Conservation (phyloP, 2,797 vertebrate species). For the Gymnoscopelus braueri region DNA sequence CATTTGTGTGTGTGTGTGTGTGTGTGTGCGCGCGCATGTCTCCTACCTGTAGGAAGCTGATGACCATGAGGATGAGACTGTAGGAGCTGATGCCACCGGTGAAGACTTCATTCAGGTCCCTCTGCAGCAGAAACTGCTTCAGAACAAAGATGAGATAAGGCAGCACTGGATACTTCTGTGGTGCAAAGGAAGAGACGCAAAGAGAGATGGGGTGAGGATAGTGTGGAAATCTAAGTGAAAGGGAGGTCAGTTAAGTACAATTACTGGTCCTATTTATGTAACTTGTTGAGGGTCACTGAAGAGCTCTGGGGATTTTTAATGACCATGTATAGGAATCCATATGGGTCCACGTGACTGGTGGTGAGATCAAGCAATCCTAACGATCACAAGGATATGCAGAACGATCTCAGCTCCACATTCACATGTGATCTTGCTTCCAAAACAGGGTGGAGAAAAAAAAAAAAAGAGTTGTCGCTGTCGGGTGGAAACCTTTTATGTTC, state of each 20-base stretch:
- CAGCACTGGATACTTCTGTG: constrained; percentile 95
- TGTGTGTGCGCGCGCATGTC: not conserved
- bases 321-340: not conserved
- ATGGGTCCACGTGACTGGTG: not conserved
- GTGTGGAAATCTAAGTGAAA: too few relatives aligned
- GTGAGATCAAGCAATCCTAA: not conserved
- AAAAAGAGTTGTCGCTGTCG: too few relatives aligned
- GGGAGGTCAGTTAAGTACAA: not conserved
- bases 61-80: constrained; percentile 99
- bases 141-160: constrained; percentile 99
- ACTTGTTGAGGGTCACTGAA: not conserved
- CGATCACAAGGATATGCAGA: not conserved
- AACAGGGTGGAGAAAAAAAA: too few relatives aligned
- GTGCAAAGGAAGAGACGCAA: constrained; percentile 39
- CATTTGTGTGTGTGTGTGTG: not conserved
- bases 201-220: constrained; percentile 10
- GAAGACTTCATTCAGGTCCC: constrained; percentile 98
- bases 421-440: constrained; percentile 15
- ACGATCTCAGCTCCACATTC: not conserved
- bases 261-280: too few relatives aligned
- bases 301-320: not conserved
- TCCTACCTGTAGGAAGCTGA: constrained; percentile 96
- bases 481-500: too few relatives aligned
- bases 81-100: constrained; percentile 99
- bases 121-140: constrained; percentile 98